Evolutionary conservation across 2,113 vertebrate genomes (phyloP).

Genomic region (Calonectris borealis): DNA sequence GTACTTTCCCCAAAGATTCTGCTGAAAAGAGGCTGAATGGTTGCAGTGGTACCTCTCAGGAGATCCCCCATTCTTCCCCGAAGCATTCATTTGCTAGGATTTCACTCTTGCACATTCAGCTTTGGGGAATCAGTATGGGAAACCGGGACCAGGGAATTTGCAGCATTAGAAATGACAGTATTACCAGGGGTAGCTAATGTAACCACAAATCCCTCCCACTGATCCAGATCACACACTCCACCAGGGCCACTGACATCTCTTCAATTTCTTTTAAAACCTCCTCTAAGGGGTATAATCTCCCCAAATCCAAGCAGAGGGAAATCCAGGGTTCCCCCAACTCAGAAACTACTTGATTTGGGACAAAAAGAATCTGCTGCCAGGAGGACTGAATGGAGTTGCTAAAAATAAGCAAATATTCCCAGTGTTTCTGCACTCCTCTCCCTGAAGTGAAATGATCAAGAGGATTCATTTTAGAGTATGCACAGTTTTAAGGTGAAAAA

Average conservation of each 20-base stretch:
- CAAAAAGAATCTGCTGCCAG: neutral
- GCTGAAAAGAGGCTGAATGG: neutral
- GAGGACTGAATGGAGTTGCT: neutral
- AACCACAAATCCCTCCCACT: neutral
- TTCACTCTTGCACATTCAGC: neutral
- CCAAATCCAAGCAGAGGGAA: neutral
- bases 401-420: constrained; percentile 42
- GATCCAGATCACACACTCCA: neutral
- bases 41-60: neutral
- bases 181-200: neutral
- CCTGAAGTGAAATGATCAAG: constrained; percentile 51
- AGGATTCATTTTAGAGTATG: constrained; percentile 47
- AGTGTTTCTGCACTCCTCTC: neutral
- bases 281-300: neutral
- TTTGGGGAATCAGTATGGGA: neutral
- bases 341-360: neutral
- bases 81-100: neutral
- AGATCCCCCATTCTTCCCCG: neutral
- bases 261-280: neutral
- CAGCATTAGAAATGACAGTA: neutral
- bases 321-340: neutral
- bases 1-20: neutral
- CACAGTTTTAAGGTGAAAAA: constrained; percentile 31
- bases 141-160: neutral
- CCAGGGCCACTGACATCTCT: neutral